Evolutionary conservation across 2,113 vertebrate genomes (phyloP).

Genomic region (Chunga burmeisteri): DNA sequence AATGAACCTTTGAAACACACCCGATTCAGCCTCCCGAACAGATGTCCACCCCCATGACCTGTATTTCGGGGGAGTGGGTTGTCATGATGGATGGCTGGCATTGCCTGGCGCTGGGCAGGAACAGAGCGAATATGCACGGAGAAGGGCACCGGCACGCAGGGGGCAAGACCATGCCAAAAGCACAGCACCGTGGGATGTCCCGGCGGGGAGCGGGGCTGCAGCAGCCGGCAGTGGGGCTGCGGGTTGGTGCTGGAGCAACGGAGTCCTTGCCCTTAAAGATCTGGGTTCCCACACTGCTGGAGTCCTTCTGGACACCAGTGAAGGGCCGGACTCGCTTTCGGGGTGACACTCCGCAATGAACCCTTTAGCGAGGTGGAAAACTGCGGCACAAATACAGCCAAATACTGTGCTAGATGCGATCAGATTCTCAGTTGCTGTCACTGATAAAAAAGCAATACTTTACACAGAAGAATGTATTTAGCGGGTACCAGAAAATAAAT

Average conservation of each 20-base stretch:
- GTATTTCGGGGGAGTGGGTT: fast-evolving
- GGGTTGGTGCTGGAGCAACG: not conserved
- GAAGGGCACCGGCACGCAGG: not conserved
- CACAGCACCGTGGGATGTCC: fast-evolving
- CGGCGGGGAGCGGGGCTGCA: fast-evolving
- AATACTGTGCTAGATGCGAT: fast-evolving
- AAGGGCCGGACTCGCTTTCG: not conserved
- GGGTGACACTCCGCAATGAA: not conserved
- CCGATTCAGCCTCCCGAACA: not conserved
- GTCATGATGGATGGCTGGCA: not conserved
- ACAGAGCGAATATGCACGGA: not conserved
- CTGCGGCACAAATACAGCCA: not conserved
- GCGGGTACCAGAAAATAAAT: not conserved
- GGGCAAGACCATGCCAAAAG: not conserved
- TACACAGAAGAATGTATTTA: fast-evolving
- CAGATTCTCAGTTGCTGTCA: not conserved
- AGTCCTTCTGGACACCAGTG: not conserved
- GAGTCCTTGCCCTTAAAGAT: not conserved
- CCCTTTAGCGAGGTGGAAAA: not conserved
- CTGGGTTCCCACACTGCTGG: not conserved
- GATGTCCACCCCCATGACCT: not conserved
- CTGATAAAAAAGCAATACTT: not conserved
- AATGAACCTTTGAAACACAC: not conserved
- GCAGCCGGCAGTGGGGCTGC: not conserved
- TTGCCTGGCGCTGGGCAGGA: not conserved